A percentile compares a stretch with the other conserved stretches of the same genome.
These are phyloP conservation scores for Leptodactylus fuscus DNA, from an alignment of 2,113 vertebrate genomes.

Conservation along the genomic window DNA sequence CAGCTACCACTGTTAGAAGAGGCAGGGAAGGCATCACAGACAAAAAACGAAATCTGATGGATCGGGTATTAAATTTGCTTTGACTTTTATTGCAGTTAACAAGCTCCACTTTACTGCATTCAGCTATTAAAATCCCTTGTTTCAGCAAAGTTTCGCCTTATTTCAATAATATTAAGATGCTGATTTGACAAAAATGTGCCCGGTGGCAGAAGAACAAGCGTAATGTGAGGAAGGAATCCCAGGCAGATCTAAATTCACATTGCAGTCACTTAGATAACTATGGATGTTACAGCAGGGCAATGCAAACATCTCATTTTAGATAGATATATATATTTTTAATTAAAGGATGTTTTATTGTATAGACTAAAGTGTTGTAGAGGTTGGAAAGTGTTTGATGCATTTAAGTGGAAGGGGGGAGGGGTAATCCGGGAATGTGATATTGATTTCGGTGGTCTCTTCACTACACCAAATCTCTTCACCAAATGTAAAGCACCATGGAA, in stretches of 20 bases:
- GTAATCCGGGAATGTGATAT: too few relatives aligned
- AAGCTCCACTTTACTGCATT: constrained; percentile 12
- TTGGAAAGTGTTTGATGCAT: too few relatives aligned
- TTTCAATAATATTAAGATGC: constrained; percentile 21
- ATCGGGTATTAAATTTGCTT: not conserved
- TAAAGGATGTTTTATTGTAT: too few relatives aligned
- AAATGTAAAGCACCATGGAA: too few relatives aligned
- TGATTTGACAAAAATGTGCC: constrained; percentile 28
- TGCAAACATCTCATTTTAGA: too few relatives aligned
- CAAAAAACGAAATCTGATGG: not conserved
- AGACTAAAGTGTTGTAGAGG: too few relatives aligned
- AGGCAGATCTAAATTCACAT: not conserved
- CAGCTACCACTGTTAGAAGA: not conserved
- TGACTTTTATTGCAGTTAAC: constrained; percentile 39
- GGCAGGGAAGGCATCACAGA: not conserved
- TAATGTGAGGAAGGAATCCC: not conserved
- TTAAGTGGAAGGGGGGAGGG: too few relatives aligned
- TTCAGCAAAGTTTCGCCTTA: constrained; percentile 27
- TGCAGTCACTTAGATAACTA: too few relatives aligned
- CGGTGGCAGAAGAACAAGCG: not conserved
- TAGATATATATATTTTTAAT: too few relatives aligned
- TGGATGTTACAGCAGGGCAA: too few relatives aligned
- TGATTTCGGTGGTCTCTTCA: too few relatives aligned
- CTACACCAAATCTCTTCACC: too few relatives aligned
- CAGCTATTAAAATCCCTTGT: constrained; percentile 38